Evolutionary conservation across 2,113 vertebrate species (phyloP).

Genomic region (Pituophis catenifer): DNA sequence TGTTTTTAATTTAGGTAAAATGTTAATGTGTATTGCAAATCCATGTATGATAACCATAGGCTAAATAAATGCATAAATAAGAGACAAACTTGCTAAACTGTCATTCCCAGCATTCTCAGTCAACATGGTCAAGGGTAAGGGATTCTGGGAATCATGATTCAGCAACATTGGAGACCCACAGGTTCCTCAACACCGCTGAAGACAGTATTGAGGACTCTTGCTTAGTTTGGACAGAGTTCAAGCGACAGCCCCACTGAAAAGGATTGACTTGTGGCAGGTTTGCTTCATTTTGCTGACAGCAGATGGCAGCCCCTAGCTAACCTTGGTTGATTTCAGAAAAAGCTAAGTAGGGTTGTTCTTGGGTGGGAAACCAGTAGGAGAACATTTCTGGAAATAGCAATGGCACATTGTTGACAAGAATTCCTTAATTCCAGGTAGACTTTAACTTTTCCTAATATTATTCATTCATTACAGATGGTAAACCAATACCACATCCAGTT

Average conservation of each 20-base stretch:
- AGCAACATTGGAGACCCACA: background rate
- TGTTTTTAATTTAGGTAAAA: too few species aligned
- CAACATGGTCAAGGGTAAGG: background rate
- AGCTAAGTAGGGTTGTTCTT: background rate
- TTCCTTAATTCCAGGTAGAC: background rate
- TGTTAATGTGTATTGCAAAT: too few species aligned
- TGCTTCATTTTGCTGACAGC: background rate
- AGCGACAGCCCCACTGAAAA: background rate
- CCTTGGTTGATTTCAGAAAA: background rate
- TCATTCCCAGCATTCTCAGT: background rate
- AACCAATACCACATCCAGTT: too few species aligned
- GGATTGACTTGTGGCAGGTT: background rate
- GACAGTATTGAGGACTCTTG: background rate
- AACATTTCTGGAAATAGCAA: background rate
- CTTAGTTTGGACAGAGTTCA: background rate
- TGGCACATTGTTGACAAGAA: background rate
- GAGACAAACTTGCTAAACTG: background rate
- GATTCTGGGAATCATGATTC: background rate
- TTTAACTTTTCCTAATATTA: background rate
- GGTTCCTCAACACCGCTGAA: background rate
- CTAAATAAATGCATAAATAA: too few species aligned
- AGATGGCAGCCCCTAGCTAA: background rate
- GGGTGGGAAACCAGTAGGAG: background rate
- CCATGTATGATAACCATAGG: too few species aligned
- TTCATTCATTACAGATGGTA: too few species aligned